Evolutionary conservation across 2,113 vertebrate species (phyloP).

Genomic region (Ciconia stormi): DNA sequence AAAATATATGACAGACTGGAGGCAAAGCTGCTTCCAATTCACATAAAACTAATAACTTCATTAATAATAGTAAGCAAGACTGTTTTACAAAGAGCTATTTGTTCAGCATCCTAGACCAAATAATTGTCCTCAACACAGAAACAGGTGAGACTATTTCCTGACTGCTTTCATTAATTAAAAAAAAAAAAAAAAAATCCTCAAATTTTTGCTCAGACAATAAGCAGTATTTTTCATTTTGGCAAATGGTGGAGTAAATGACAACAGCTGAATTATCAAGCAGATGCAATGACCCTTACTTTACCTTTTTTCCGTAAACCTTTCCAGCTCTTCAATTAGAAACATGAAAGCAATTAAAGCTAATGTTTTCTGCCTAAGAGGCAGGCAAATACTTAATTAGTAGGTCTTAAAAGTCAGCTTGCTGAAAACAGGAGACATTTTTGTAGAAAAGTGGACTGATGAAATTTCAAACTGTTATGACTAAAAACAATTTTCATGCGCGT

Average conservation of each 20-base stretch:
- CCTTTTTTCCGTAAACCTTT: not conserved
- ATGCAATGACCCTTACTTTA: not conserved
- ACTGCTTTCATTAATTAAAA: not conserved
- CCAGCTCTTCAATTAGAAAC: not conserved
- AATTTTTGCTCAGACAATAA: not conserved
- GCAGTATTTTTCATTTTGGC: not conserved
- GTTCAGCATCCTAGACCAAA: not conserved
- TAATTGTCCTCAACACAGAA: not conserved
- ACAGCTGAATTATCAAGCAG: not conserved
- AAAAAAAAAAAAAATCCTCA: not conserved
- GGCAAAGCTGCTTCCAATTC: not conserved
- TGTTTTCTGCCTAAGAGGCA: not conserved
- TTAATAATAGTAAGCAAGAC: not conserved
- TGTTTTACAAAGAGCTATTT: not conserved
- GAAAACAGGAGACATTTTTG: not conserved
- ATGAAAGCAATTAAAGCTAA: not conserved
- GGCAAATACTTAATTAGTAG: slow-evolving; percentile 17
- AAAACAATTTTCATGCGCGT: not conserved
- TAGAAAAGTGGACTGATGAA: not conserved
- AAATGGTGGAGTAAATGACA: not conserved
- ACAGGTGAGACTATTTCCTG: not conserved
- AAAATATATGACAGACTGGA: not conserved
- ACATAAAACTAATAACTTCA: not conserved
- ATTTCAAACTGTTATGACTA: not conserved
- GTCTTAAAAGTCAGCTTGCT: not conserved